Conservation (phyloP, 1,140 invertebrate genomes). For the Brachionus rotundiformis region DNA sequence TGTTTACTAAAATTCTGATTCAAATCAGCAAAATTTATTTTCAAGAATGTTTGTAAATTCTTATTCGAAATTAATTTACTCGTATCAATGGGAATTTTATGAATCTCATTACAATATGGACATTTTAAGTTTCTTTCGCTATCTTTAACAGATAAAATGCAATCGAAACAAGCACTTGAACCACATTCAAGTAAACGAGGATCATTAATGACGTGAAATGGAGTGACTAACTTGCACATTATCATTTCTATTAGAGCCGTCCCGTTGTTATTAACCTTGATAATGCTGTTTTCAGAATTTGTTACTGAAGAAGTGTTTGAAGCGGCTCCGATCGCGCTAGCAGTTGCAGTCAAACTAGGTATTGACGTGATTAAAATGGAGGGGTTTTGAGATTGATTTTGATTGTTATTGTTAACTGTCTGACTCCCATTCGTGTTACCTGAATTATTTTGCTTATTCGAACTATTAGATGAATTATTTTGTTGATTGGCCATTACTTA, state of each 20-base stretch:
- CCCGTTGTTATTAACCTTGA: conserved; percentile 2
- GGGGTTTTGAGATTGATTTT: neutral
- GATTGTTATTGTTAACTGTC: neutral
- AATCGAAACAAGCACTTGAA: conserved; percentile 29
- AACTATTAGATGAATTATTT: neutral
- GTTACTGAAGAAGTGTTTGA: neutral
- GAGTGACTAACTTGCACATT: conserved; percentile 34
- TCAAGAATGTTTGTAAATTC: conserved; percentile 41
- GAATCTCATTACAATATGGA: conserved; percentile 25
- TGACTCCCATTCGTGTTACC: neutral
- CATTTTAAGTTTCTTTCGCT: conserved; percentile 44
- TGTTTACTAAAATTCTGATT: conserved; percentile 51
- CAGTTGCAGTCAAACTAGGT: conserved; percentile 20
- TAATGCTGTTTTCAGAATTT: neutral
- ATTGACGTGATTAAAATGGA: conserved; percentile 6
- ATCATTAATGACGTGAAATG: conserved; percentile 48
- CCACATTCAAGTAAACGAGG: conserved; percentile 40
- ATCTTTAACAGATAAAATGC: conserved; percentile 37
- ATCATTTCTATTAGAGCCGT: conserved; percentile 45
- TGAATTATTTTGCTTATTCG: neutral
- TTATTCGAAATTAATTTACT: conserved; percentile 32
- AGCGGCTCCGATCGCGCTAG: neutral
- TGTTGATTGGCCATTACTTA: conserved; percentile 31
- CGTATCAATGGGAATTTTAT: conserved; percentile 35
- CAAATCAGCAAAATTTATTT: conserved; percentile 39